These are phyloP conservation scores for Thalassophryne amazonica DNA, from an alignment of 2,797 vertebrate genomes.

Conservation along the genomic window DNA sequence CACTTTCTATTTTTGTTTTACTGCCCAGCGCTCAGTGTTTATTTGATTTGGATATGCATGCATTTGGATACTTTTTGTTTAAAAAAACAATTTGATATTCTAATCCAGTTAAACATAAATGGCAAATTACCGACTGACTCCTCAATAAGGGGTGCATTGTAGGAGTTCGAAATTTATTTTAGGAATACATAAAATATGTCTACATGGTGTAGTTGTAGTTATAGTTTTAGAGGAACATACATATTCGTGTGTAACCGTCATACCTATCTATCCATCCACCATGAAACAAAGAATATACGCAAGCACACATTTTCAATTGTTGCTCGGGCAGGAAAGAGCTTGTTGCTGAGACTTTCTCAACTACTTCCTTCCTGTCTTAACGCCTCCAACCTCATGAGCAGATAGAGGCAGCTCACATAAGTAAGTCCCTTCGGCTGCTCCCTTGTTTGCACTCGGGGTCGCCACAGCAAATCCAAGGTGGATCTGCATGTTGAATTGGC, in stretches of 20 bases:
- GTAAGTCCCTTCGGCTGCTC: too few relatives aligned
- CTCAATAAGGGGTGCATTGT: background rate
- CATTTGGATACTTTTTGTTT: too few relatives aligned
- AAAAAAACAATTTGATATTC: too few relatives aligned
- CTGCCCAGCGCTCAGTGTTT: too few relatives aligned
- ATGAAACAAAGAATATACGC: conserved; percentile 15
- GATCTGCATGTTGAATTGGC: too few relatives aligned
- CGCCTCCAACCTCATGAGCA: conserved; percentile 17
- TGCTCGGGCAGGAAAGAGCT: conserved; percentile 57
- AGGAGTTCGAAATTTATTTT: conserved; percentile 5
- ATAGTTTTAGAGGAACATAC: conserved; percentile 12
- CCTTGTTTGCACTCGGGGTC: too few relatives aligned
- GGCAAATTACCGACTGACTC: background rate
- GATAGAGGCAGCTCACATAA: conserved; percentile 13
- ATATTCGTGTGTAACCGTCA: too few relatives aligned
- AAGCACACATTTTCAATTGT: conserved; percentile 35
- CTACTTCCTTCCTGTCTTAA: conserved; percentile 75
- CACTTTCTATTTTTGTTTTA: too few relatives aligned
- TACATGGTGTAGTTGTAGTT: background rate
- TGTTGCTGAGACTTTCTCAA: conserved; percentile 56
- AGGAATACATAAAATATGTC: background rate
- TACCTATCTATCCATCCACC: conserved; percentile 1
- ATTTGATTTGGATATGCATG: too few relatives aligned
- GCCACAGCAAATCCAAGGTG: too few relatives aligned
- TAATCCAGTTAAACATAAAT: background rate